Conservation (phyloP, 2,797 vertebrate species). For the Sciurus carolinensis region DNA sequence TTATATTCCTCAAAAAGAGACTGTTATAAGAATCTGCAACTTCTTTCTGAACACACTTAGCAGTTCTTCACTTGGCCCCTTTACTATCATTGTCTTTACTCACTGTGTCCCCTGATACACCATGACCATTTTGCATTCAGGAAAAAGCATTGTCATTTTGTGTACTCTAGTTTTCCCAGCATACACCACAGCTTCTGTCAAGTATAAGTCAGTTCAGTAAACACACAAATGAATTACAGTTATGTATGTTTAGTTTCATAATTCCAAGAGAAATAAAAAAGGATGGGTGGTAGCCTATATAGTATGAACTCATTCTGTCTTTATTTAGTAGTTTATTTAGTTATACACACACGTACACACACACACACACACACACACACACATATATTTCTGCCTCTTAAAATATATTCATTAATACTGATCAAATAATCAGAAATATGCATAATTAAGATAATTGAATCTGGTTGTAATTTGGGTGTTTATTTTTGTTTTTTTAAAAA, state of each 20-base stretch:
- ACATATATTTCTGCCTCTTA: not conserved
- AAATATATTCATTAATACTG: not conserved
- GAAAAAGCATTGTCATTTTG: not conserved
- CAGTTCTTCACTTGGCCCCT: not conserved
- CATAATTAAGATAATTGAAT: not conserved
- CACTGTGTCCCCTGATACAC: not conserved
- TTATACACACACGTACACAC: not conserved
- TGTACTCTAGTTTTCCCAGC: not conserved
- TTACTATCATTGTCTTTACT: not conserved
- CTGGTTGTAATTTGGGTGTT: not conserved
- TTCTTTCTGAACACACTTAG: not conserved
- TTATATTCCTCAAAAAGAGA: not conserved
- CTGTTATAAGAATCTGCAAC: not conserved
- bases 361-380: too few relatives aligned
- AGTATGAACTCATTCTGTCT: not conserved
- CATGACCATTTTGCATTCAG: not conserved
- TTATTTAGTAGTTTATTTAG: not conserved
- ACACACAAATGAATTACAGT: not conserved
- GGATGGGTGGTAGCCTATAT: not conserved
- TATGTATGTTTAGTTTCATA: slow-evolving; percentile 6
- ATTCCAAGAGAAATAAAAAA: slow-evolving; percentile 42
- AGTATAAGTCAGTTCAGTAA: not conserved
- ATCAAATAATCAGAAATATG: not conserved
- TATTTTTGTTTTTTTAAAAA: not conserved
- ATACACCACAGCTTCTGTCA: slow-evolving; percentile 15